A percentile compares a stretch with the other conserved stretches of the same genome.
Evolutionary conservation across 2,113 vertebrate genomes (phyloP).

Genomic region (Machaerirhynchus nigripectus): DNA sequence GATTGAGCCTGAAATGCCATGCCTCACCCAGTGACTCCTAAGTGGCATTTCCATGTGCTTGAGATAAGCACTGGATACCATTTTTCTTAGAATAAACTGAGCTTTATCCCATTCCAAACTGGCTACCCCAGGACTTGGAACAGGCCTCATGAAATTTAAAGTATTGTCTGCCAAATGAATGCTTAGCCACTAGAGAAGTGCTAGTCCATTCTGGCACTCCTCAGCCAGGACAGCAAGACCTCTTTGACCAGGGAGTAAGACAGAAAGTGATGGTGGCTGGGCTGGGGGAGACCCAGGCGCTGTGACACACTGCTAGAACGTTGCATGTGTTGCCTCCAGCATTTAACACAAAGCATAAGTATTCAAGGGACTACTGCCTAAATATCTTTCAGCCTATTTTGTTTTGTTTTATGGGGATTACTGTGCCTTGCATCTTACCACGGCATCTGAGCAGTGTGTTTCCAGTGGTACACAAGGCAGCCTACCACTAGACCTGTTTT

Average conservation of each 20-base stretch:
- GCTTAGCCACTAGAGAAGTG: neutral
- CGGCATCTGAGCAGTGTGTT: neutral
- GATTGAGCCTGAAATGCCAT: neutral
- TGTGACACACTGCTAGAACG: neutral
- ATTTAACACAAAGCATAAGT: neutral
- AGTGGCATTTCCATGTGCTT: neutral
- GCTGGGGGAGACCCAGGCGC: neutral
- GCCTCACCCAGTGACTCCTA: neutral
- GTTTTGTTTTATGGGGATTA: neutral
- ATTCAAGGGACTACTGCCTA: neutral
- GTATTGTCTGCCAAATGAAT: neutral
- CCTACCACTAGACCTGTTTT: neutral
- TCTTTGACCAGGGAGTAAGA: neutral
- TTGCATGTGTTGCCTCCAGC: neutral
- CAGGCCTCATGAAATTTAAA: neutral
- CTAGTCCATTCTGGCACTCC: neutral
- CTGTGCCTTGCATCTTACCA: neutral
- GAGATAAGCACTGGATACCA: neutral
- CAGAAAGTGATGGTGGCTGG: neutral
- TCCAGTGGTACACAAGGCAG: neutral
- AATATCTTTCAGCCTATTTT: neutral
- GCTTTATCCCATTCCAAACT: neutral
- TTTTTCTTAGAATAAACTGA: neutral
- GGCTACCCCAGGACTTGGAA: neutral
- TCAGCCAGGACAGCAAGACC: neutral